Percentiles rank a stretch among this genome's conserved stretches.
phyloP scores from a whole-genome alignment of 2,113 vertebrate species.

The Heterocephalus glaber region DNA sequence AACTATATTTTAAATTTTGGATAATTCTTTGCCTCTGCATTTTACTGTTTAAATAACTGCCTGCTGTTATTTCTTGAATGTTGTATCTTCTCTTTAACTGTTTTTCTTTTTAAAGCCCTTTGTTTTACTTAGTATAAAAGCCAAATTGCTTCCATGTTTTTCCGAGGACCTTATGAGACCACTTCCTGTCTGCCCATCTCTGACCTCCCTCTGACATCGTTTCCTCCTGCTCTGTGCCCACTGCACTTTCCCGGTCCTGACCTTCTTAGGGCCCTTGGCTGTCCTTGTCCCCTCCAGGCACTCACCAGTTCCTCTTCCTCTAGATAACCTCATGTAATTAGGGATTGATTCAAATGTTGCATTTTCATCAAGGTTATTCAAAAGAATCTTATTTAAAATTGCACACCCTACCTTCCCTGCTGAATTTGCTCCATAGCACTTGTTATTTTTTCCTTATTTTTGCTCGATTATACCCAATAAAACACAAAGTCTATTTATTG shows the following conservation, averaged over 20 bases:
- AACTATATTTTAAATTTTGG: neutral
- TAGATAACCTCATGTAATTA: neutral
- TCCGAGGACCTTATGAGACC: neutral
- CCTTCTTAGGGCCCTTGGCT: neutral
- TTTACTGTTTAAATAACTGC: neutral
- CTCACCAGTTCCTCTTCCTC: neutral
- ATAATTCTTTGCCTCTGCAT: neutral
- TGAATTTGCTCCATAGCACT: neutral
- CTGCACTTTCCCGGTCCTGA: neutral
- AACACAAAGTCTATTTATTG: neutral
- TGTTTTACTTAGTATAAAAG: neutral
- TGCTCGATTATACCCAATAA: neutral
- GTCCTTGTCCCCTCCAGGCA: neutral
- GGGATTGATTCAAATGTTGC: neutral
- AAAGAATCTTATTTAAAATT: neutral
- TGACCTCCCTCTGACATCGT: neutral
- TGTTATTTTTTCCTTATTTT: neutral
- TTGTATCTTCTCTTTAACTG: neutral
- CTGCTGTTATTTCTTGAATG: neutral
- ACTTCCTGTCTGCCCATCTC: neutral
- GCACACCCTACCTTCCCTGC: neutral
- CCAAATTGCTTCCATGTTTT: neutral
- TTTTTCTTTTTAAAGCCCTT: neutral
- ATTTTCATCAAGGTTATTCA: neutral
- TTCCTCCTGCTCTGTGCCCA: neutral